Conservation (phyloP, 2,113 vertebrate species). For the Gymnobelideus leadbeateri region DNA sequence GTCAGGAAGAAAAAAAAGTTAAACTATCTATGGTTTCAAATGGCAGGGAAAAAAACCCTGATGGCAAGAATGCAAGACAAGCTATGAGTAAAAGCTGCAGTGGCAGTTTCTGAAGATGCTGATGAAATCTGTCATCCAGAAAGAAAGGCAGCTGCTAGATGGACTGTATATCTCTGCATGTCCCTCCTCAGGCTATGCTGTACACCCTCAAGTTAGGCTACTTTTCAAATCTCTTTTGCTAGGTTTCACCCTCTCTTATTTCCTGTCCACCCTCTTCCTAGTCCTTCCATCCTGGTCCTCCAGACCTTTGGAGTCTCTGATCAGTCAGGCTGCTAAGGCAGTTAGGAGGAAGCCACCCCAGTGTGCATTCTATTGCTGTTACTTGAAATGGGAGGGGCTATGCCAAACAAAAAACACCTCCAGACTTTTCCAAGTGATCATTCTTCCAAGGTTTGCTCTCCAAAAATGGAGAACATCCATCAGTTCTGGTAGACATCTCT, state of each 20-base stretch:
- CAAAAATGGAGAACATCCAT: background rate
- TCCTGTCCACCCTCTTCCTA: background rate
- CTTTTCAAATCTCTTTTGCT: background rate
- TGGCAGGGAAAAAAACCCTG: background rate
- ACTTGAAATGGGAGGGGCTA: background rate
- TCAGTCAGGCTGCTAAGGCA: background rate
- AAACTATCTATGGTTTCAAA: constrained; percentile 23
- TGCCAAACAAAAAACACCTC: background rate
- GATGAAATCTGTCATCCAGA: accelerated
- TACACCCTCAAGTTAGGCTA: accelerated
- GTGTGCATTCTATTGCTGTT: background rate
- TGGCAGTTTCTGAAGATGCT: background rate
- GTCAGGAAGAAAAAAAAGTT: background rate
- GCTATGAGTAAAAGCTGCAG: background rate
- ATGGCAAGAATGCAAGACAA: background rate
- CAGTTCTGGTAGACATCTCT: background rate
- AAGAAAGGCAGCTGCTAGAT: background rate
- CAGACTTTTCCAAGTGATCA: background rate
- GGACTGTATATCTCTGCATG: background rate
- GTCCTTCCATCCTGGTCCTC: background rate
- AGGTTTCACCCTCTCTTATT: background rate
- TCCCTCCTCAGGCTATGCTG: background rate
- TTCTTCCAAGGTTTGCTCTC: background rate
- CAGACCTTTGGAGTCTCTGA: background rate
- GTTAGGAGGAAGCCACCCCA: background rate